Conservation (phyloP, 1,140 invertebrate genomes). For the Wasmannia auropunctata region DNA sequence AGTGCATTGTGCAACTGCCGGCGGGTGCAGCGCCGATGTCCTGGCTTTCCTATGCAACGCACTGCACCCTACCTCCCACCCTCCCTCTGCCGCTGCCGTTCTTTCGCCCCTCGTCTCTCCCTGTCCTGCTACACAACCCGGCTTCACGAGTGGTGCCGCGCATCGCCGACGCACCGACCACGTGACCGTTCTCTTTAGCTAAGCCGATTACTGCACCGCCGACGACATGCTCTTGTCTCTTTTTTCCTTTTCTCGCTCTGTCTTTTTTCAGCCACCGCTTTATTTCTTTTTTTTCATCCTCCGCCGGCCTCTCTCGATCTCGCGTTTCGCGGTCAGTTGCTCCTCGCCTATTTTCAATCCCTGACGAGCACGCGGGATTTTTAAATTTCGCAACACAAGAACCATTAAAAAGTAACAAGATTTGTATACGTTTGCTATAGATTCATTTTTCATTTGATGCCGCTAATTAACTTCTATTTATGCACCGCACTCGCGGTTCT, state of each 20-base stretch:
- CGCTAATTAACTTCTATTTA: background rate
- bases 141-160: slow-evolving; percentile 63
- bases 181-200: slow-evolving; percentile 64
- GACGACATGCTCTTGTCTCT: slow-evolving; percentile 5
- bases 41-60: slow-evolving; percentile 74
- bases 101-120: slow-evolving; percentile 16
- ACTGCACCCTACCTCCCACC: slow-evolving; percentile 52
- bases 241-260: background rate
- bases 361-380: background rate
- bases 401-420: background rate
- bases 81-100: slow-evolving; percentile 12
- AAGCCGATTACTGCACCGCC: slow-evolving; percentile 66
- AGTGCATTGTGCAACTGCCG: slow-evolving; percentile 79
- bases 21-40: slow-evolving; percentile 68
- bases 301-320: background rate
- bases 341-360: background rate
- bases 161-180: slow-evolving; percentile 58
- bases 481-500: background rate
- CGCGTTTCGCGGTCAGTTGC: background rate
- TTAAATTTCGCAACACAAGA: background rate
- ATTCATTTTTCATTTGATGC: background rate
- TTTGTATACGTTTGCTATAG: background rate
- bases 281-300: background rate
- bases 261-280: background rate
- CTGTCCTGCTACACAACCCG: slow-evolving; percentile 26